phyloP scores from a whole-genome alignment of 2,888 invertebrate genomes.

The Polia nebulosa region DNA sequence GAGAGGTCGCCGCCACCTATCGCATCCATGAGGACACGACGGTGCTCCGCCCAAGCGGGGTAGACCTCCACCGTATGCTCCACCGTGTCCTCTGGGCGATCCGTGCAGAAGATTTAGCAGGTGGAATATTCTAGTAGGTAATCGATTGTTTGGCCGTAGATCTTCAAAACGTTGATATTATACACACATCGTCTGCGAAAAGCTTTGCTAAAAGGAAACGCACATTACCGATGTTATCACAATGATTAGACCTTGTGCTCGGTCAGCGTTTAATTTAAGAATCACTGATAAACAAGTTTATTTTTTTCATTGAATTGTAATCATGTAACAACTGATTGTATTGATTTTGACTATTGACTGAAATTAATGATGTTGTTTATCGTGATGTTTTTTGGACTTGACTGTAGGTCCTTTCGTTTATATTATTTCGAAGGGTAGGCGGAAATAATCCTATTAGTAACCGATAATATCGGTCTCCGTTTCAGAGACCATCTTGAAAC shows the following conservation, averaged over 20 bases:
- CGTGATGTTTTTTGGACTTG: not conserved
- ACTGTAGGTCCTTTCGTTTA: not conserved
- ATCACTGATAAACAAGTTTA: slow-evolving; percentile 8
- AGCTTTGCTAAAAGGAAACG: slow-evolving; percentile 37
- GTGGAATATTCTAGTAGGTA: slow-evolving; percentile 25
- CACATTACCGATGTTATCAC: slow-evolving; percentile 30
- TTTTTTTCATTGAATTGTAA: slow-evolving; percentile 8
- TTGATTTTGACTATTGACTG: slow-evolving; percentile 6
- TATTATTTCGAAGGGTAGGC: not conserved
- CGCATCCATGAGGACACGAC: too few relatives aligned
- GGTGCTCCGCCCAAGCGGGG: too few relatives aligned
- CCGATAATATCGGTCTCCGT: not conserved
- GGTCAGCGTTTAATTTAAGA: slow-evolving; percentile 24
- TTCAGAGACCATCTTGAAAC: not conserved
- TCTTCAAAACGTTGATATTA: slow-evolving; percentile 42
- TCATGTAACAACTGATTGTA: slow-evolving; percentile 8
- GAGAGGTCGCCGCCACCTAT: too few relatives aligned
- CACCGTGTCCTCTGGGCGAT: too few relatives aligned
- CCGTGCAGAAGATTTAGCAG: too few relatives aligned
- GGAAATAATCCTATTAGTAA: not conserved
- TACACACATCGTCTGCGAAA: slow-evolving; percentile 29
- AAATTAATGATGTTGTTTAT: slow-evolving; percentile 9
- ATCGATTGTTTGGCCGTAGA: slow-evolving; percentile 29
- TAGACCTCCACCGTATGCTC: too few relatives aligned
- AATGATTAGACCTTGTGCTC: slow-evolving; percentile 37